Conservation (phyloP, 2,888 invertebrate species). For the Cephus pulcher region DNA sequence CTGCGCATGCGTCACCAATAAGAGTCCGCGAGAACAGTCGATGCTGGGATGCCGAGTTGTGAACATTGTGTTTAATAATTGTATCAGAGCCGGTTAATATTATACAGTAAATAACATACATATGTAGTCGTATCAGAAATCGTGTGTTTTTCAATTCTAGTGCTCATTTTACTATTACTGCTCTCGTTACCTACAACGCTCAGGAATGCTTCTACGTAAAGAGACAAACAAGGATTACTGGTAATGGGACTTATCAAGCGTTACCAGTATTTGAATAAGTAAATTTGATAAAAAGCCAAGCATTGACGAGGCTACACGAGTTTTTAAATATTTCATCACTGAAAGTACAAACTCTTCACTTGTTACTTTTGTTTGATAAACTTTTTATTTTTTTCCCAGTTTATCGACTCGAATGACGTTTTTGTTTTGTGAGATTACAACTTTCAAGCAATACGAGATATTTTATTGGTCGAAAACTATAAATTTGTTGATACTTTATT, state of each 20-base stretch:
- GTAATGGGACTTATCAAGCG: not conserved
- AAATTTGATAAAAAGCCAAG: not conserved
- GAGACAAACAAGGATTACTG: not conserved
- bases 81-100: not conserved
- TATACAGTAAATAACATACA: not conserved
- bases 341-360: not conserved
- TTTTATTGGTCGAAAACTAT: not conserved
- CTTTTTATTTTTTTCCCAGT: not conserved
- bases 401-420: not conserved
- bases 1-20: not conserved
- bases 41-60: not conserved
- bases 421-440: not conserved
- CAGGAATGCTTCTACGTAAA: not conserved
- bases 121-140: not conserved
- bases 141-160: not conserved
- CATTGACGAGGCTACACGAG: not conserved
- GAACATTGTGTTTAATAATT: not conserved
- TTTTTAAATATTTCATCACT: not conserved
- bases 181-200: not conserved
- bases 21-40: not conserved
- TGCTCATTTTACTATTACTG: not conserved
- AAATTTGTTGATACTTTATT: not conserved
- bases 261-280: not conserved
- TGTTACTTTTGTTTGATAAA: not conserved
- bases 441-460: not conserved